Evolutionary conservation across 2,797 vertebrate genomes (phyloP), one percentile per base, ranked within the genome.

Genomic region (Percopsis omiscomaycus): DNA sequence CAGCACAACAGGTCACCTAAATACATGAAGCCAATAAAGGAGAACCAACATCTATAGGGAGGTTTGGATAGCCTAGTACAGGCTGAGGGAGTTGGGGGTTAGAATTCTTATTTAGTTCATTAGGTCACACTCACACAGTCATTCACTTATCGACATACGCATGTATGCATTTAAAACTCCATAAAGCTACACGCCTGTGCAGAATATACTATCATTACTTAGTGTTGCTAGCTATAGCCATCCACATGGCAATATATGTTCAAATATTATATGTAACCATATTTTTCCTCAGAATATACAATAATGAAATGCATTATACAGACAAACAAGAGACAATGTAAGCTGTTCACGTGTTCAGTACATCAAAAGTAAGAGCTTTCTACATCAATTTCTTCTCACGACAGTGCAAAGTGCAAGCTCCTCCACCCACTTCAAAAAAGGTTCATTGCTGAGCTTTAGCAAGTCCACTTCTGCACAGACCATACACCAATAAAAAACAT

Each of bases 381-480:
- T 92, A 93, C 93, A 94, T 94, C 94, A 94, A 94, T 92, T 93
- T 91, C 90, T 93, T 95, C 95, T 96, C 93, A 92, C 92, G 92
- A 94, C 89, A 94, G 96, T 98, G 97, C 96, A 98, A 98, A 95
- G 95, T 92, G 94, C 92, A 94, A 94, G 94, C 93, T 96, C 94
- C 94, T 96, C 94, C 90, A 96, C 76, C 94, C 94, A 94, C 90
- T 89, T 89, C 89, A 89, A 89, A 92, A 55, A 89, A 92, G 86
- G 89, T 88, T 89, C 79, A 76, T 85, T 88, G 83, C 84, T 82
- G 81, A 88, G 86, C 86, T 88, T 83, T 76, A 90, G 84, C 85
- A 94, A 94, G 94, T 94, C 93, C 93, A 95, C 92, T 88, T 92
- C 92, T 92, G 90, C 91, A 91, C 87, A 92, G 91, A 91, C 91